Evolutionary conservation across 1,140 invertebrate genomes (phyloP), one percentile per base, ranked within the genome.

Genomic region (Gonatopus flavifemur): DNA sequence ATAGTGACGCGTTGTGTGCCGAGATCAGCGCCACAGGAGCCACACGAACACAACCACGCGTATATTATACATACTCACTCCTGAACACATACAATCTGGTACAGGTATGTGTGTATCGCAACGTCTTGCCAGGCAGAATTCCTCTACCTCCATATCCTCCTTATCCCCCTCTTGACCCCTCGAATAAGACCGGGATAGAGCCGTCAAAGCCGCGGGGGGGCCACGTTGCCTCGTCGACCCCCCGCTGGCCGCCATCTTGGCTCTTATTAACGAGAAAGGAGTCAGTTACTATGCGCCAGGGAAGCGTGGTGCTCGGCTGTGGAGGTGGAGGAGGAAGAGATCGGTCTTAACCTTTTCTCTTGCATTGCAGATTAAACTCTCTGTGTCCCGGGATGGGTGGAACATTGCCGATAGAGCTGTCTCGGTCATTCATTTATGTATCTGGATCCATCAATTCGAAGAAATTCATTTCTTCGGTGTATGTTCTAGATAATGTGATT

Each of bases 221-320:
- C 70, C 53, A 44, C 64, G 66, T 49, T 68, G 61, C 64, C 65
- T 66, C 59, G 57, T 57, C 41, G 74, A 72, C 71, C 72, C 74
- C 76, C 76, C 48, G 74, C 66, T 71, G 75, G 42, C 64, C 64
- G 69, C 69, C 74, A 77, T 74, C 72, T 74, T 76, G 66, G 60
- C 67, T 76, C 73, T 77, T 77, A 78, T 77, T 76, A 77, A 78
- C 74, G 68, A 78, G 70, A 74, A 68, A 71, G 62, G 59, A 67
- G 62, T 60, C 55, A 31, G 49, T 58, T 57, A 57, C 16, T 33
- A 21, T 4, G 47, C 15, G 41, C 43, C 53, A 43, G 42, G 56
- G 55, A 49, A 42, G 48, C 55, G 37, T 51, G 39, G 42, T 46
- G 54, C 48, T 51, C 37, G 41, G 51, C 56, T 57, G 42, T 56